phyloP scores from a whole-genome alignment of 2,797 vertebrate genomes.

The Smutsia temminckii region DNA sequence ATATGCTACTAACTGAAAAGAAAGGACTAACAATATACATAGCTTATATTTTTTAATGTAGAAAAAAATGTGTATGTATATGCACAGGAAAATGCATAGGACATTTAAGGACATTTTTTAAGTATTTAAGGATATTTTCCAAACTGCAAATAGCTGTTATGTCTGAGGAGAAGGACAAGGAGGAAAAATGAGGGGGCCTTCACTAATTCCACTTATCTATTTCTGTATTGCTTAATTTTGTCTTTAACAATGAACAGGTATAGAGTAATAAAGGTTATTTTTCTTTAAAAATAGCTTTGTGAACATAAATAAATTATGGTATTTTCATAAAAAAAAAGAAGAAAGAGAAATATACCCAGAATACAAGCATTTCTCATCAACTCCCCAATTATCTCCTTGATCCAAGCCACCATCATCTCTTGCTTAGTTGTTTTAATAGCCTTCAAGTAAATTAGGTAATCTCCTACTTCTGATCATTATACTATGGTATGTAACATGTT shows the following conservation, averaged over 20 bases:
- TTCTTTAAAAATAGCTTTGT: not conserved
- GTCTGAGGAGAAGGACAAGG: not conserved
- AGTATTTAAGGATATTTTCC: not conserved
- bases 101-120: no score
- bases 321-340: not conserved
- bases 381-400: not conserved
- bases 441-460: conserved; percentile 47
- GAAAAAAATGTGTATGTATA: not conserved
- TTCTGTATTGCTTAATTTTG: not conserved
- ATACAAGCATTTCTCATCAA: not conserved
- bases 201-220: not conserved
- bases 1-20: not conserved
- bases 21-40: not conserved
- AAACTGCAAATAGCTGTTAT: not conserved
- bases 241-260: no score
- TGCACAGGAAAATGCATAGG: not conserved
- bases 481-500: conserved; percentile 11
- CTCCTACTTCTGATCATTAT: conserved; percentile 29
- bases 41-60: not conserved
- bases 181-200: not conserved
- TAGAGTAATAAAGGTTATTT: not conserved
- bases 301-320: not conserved
- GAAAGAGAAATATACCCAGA: not conserved
- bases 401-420: not conserved
- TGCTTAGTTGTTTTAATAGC: not conserved